Evolutionary conservation across 2,797 vertebrate genomes (phyloP).

Genomic region (Esox lucius): DNA sequence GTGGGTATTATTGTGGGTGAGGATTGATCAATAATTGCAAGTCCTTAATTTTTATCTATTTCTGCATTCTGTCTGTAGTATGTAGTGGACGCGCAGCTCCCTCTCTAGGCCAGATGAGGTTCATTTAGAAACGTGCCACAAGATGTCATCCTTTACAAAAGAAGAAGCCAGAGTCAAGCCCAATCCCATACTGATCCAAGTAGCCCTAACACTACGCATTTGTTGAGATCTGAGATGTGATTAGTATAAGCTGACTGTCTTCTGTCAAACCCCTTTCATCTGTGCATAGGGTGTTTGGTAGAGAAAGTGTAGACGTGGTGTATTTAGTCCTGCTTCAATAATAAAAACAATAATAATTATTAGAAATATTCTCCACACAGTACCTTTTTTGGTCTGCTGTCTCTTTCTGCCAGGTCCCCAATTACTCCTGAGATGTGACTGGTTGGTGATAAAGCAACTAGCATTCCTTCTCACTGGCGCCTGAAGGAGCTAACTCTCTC

Average conservation of each 20-base stretch:
- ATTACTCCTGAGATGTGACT: constrained; percentile 48
- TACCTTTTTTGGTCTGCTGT: neutral
- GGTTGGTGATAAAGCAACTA: constrained; percentile 51
- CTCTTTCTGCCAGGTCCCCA: no score
- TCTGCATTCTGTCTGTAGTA: constrained; percentile 45
- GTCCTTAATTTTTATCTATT: constrained; percentile 48
- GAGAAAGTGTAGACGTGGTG: neutral
- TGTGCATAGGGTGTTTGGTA: no score
- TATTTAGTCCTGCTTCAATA: neutral
- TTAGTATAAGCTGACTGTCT: neutral
- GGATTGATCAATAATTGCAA: constrained; percentile 24
- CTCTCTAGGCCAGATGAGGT: constrained; percentile 40
- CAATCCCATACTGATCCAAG: neutral
- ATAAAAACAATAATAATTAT: no score
- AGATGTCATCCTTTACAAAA: constrained; percentile 77
- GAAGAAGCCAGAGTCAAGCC: constrained; percentile 35
- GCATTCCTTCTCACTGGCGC: constrained; percentile 55
- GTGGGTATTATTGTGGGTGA: constrained; percentile 18
- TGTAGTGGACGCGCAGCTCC: constrained; percentile 41
- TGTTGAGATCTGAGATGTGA: no score
- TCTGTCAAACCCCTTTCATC: neutral
- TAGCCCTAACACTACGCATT: no score
- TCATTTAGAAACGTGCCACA: constrained; percentile 67
- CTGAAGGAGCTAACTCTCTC: constrained; percentile 53
- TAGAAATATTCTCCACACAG: neutral